Conservation (phyloP, 2,888 invertebrate genomes). For the Galeruca laticollis region DNA sequence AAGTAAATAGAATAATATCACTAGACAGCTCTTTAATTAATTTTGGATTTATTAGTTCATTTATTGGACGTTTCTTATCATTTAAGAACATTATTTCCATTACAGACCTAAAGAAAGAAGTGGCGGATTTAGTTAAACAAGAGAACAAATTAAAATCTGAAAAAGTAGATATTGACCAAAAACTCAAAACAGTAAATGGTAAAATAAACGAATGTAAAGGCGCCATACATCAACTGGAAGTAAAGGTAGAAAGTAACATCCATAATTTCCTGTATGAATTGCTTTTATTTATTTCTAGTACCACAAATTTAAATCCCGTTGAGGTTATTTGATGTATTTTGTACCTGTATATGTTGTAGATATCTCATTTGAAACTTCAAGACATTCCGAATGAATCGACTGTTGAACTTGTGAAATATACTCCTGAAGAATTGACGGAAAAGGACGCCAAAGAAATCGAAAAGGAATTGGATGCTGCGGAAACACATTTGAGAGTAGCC, state of each 20-base stretch:
- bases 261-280: neutral
- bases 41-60: too few species aligned
- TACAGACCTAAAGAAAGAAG: conserved; percentile 72
- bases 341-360: too few species aligned
- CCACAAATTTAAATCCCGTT: too few species aligned
- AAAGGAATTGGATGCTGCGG: conserved; percentile 71
- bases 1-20: too few species aligned
- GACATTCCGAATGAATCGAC: conserved; percentile 69
- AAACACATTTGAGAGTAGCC: conserved; percentile 73
- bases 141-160: conserved; percentile 78
- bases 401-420: conserved; percentile 69
- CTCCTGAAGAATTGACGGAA: conserved; percentile 76
- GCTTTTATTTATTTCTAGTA: neutral
- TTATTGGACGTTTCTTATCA: too few species aligned
- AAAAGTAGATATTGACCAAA: conserved; percentile 81
- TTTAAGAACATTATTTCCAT: too few species aligned
- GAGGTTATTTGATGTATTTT: neutral
- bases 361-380: conserved; percentile 73
- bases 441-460: conserved; percentile 72
- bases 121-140: conserved; percentile 71
- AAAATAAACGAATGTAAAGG: conserved; percentile 70
- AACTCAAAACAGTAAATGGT: conserved; percentile 73
- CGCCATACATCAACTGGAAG: conserved; percentile 71
- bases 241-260: conserved; percentile 64
- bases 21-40: too few species aligned